These are phyloP conservation scores for Leuciscus idus DNA, from an alignment of 2,113 vertebrate species.

Conservation along the genomic window DNA sequence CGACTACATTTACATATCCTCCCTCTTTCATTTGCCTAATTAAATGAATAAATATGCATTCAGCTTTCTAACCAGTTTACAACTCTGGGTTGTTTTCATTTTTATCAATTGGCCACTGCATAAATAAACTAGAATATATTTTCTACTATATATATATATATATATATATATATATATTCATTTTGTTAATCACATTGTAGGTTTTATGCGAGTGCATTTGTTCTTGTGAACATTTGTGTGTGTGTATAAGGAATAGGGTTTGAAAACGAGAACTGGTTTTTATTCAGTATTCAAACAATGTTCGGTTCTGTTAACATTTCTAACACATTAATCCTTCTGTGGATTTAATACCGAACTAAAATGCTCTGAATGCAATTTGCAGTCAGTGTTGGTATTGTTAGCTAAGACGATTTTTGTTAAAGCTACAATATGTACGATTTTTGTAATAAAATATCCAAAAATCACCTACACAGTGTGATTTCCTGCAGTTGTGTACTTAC, in stretches of 20 bases:
- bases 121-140: background rate
- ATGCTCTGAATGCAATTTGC: background rate
- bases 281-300: background rate
- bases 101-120: slow-evolving; percentile 7
- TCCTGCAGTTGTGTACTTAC: too few species aligned
- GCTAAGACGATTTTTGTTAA: background rate
- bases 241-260: background rate
- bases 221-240: background rate
- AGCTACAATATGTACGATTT: too few species aligned
- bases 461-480: too few species aligned
- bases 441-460: too few species aligned
- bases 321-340: background rate
- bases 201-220: background rate
- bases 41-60: slow-evolving; percentile 36
- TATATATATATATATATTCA: too few species aligned
- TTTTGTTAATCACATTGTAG: slow-evolving; percentile 9
- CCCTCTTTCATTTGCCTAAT: slow-evolving; percentile 31
- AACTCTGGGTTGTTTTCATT: slow-evolving; percentile 2
- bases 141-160: background rate
- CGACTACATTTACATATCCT: slow-evolving; percentile 8
- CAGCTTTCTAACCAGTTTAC: slow-evolving; percentile 14
- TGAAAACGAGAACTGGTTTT: background rate
- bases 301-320: background rate
- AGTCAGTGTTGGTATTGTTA: background rate
- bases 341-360: background rate